A percentile compares a stretch with the other conserved stretches of the same genome.
These are phyloP conservation scores for Steinernema hermaphroditum DNA, from an alignment of 2,888 invertebrate species.

Conservation along the genomic window DNA sequence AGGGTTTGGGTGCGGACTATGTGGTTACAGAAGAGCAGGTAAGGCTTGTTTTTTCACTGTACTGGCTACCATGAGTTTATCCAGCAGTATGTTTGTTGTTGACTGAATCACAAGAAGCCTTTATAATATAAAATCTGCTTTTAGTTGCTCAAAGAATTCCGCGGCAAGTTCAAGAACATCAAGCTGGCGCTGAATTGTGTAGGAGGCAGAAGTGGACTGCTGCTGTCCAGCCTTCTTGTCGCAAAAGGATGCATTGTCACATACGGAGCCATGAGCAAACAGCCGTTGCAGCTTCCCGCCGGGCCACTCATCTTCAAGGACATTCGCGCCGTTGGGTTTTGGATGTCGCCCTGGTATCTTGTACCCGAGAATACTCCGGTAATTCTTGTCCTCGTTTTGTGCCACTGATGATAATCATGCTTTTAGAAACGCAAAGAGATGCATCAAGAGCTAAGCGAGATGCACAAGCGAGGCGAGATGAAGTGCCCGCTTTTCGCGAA, in stretches of 20 bases:
- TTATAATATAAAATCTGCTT: too few relatives aligned
- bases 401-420: neutral
- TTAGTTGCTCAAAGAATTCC: conserved; percentile 47
- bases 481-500: conserved; percentile 77
- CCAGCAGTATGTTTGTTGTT: too few relatives aligned
- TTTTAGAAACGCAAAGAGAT: conserved; percentile 71
- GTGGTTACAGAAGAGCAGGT: conserved; percentile 82
- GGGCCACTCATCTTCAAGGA: conserved; percentile 83
- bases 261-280: conserved; percentile 90
- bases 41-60: conserved; percentile 23
- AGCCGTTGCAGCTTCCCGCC: conserved; percentile 79
- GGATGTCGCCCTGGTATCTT: conserved; percentile 86
- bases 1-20: conserved; percentile 78
- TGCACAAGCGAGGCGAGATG: conserved; percentile 77
- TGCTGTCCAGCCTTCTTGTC: conserved; percentile 76
- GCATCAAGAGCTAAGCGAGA: conserved; percentile 76
- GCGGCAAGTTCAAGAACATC: conserved; percentile 38
- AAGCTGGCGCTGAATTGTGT: conserved; percentile 87
- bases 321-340: conserved; percentile 79
- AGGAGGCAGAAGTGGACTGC: conserved; percentile 84
- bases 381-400: neutral
- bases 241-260: conserved; percentile 82
- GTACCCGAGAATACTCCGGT: conserved; percentile 44
- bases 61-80: too few relatives aligned
- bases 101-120: too few relatives aligned